phyloP scores from a whole-genome alignment of 2,888 invertebrate species.

The Norana najaformis region DNA sequence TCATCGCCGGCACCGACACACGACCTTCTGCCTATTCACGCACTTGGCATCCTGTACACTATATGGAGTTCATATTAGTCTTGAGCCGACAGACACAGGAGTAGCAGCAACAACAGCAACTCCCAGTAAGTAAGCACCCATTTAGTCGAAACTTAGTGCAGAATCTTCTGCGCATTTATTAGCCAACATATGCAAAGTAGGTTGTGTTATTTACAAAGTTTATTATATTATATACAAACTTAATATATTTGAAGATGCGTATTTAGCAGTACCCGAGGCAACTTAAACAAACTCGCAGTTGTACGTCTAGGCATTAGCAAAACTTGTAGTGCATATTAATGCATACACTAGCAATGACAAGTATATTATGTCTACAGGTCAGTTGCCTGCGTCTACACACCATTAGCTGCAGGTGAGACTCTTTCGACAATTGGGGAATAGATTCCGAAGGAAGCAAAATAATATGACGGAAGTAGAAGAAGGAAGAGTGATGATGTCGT shows the following conservation, averaged over 20 bases:
- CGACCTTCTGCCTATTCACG: constrained; percentile 13
- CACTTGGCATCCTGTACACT: not conserved
- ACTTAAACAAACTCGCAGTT: not conserved
- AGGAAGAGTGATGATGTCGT: not conserved
- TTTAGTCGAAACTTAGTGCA: not conserved
- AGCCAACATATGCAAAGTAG: not conserved
- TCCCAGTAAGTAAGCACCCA: not conserved
- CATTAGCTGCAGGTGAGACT: not conserved
- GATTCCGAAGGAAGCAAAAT: not conserved
- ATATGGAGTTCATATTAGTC: not conserved
- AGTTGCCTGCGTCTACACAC: not conserved
- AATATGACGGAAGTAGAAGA: not conserved
- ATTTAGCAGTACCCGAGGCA: not conserved
- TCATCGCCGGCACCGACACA: not conserved
- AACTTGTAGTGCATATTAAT: too few relatives aligned
- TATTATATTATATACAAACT: not conserved
- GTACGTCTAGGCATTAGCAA: too few relatives aligned
- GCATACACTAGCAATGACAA: too few relatives aligned
- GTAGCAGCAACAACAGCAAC: not conserved
- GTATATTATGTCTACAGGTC: too few relatives aligned
- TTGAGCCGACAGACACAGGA: constrained; percentile 13
- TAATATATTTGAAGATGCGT: not conserved
- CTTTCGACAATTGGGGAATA: not conserved
- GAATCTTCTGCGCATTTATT: not conserved
- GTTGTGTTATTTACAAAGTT: too few relatives aligned